Evolutionary conservation across 2,797 vertebrate genomes (phyloP).

Genomic region (Syngnathus acus): DNA sequence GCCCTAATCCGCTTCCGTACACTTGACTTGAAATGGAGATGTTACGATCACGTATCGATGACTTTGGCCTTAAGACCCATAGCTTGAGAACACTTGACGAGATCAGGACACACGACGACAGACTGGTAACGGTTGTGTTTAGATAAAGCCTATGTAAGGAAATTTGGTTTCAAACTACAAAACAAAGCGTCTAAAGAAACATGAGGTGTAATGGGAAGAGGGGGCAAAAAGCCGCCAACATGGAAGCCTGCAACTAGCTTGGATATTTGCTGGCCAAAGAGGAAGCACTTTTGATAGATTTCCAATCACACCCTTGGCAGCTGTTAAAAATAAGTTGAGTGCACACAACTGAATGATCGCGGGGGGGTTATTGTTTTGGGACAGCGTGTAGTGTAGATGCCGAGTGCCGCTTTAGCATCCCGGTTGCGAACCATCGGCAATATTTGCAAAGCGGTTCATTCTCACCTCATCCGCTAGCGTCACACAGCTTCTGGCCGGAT

Average conservation of each 20-base stretch:
- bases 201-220: not conserved
- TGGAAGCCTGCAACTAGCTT: not conserved
- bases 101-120: not conserved
- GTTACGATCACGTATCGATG: not conserved
- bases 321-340: not conserved
- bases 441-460: conserved; percentile 50
- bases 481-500: conserved; percentile 13
- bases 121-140: not conserved
- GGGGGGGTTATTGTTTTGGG: not conserved
- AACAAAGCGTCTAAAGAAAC: not conserved
- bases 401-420: not conserved
- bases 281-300: not conserved
- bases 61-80: not conserved
- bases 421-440: conserved; percentile 24
- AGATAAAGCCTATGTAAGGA: not conserved
- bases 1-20: too few relatives aligned
- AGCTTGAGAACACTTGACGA: not conserved
- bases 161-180: not conserved
- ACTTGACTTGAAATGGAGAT: not conserved
- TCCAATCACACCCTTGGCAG: not conserved
- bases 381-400: not conserved
- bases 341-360: not conserved
- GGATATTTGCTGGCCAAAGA: not conserved
- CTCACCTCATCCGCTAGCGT: conserved; percentile 58
- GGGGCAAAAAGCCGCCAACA: not conserved